Conservation (phyloP, 2,113 vertebrate species). For the Dasyornis broadbenti region DNA sequence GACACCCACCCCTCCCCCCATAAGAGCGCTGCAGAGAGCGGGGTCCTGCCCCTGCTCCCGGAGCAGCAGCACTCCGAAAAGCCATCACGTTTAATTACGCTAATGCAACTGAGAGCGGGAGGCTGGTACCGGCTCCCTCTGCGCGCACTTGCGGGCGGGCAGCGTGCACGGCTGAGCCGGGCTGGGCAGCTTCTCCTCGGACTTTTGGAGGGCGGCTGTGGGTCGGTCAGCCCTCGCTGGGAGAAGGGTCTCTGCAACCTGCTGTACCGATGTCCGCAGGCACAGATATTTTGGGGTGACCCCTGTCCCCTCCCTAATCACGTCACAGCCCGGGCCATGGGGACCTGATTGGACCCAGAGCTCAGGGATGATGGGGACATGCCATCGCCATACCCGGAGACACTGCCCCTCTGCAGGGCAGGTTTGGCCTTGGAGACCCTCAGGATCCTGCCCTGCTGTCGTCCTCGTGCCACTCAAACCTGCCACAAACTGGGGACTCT, state of each 20-base stretch:
- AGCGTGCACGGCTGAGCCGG: fast-evolving
- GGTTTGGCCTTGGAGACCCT: background rate
- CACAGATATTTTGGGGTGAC: background rate
- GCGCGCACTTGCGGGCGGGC: background rate
- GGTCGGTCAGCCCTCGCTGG: fast-evolving
- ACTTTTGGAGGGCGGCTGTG: background rate
- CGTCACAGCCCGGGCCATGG: background rate
- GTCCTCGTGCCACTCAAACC: fast-evolving
- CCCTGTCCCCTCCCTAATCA: fast-evolving
- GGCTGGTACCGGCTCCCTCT: background rate
- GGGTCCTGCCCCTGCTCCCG: background rate
- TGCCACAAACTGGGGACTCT: background rate
- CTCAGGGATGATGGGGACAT: background rate
- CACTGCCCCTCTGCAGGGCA: fast-evolving
- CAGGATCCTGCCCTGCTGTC: background rate
- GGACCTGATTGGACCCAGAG: background rate
- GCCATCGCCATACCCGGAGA: fast-evolving
- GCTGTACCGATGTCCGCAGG: background rate
- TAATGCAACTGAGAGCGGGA: background rate
- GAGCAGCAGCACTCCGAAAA: background rate
- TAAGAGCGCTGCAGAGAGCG: background rate
- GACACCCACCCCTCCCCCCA: fast-evolving
- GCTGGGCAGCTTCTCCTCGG: background rate
- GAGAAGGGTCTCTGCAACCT: background rate
- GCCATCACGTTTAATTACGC: background rate